A percentile compares a stretch with the other conserved stretches of the same genome.
These are phyloP conservation scores for Merodon equestris DNA, from an alignment of 2,888 invertebrate genomes.

Conservation along the genomic window DNA sequence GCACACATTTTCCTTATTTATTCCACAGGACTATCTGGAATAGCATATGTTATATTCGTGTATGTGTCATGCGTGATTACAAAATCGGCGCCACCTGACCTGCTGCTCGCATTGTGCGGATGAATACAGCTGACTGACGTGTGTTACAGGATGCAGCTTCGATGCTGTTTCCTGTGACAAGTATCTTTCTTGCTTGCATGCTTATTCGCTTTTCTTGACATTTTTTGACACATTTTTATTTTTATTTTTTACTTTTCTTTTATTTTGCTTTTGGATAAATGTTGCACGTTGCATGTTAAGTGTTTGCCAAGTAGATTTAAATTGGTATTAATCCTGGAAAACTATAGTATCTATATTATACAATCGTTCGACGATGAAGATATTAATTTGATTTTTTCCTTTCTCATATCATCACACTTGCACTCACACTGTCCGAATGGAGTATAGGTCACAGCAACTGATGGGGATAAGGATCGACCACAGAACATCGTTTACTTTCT, in stretches of 20 bases:
- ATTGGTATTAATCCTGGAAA: slow-evolving; percentile 19
- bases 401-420: slow-evolving; percentile 41
- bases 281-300: slow-evolving; percentile 43
- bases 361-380: slow-evolving; percentile 12
- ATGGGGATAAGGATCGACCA: slow-evolving; percentile 96
- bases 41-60: slow-evolving; percentile 1
- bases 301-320: slow-evolving; percentile 38
- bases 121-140: too few relatives aligned
- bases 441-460: slow-evolving; percentile 93
- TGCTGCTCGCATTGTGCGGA: background rate
- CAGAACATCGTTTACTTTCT: slow-evolving; percentile 97
- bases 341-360: slow-evolving; percentile 3
- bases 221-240: slow-evolving; percentile 20
- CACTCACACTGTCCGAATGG: too few relatives aligned
- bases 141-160: slow-evolving; percentile 11
- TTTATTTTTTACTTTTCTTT: background rate
- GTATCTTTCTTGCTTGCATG: slow-evolving; percentile 13
- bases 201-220: slow-evolving; percentile 22
- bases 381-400: slow-evolving; percentile 37
- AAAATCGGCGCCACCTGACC: too few relatives aligned
- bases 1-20: slow-evolving; percentile 47
- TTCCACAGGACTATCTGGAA: background rate
- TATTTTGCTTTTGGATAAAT: background rate
- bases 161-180: background rate
- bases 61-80: background rate